Conservation (phyloP, 2,888 invertebrate genomes). For the Acleris emargana region DNA sequence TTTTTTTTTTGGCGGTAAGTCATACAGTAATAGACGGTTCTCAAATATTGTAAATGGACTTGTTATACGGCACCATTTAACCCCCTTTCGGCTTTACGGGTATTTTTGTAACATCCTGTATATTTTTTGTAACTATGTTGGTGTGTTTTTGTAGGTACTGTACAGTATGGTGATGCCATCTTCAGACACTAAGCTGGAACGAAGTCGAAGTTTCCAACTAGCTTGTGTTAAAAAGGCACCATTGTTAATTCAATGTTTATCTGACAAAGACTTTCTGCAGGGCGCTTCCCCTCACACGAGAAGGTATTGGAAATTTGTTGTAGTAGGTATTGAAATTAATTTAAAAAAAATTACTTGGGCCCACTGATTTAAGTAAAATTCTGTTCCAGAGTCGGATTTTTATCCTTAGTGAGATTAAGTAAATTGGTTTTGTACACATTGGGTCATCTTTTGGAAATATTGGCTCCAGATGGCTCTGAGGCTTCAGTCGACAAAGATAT, state of each 20-base stretch:
- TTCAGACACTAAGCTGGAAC: constrained; percentile 90
- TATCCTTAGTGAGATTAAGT: constrained; percentile 93
- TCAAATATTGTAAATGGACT: too few species aligned
- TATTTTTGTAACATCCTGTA: too few species aligned
- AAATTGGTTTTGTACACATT: constrained; percentile 95
- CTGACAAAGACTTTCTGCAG: constrained; percentile 76
- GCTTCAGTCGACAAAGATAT: constrained; percentile 68
- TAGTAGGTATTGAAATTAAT: not conserved
- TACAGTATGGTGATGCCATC: constrained; percentile 97
- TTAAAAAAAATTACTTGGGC: not conserved
- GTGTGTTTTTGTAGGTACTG: constrained; percentile 84
- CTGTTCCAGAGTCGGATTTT: constrained; percentile 89
- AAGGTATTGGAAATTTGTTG: constrained; percentile 55
- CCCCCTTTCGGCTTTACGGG: too few species aligned
- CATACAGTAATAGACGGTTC: too few species aligned
- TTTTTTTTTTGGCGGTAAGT: too few species aligned
- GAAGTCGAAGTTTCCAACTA: constrained; percentile 82
- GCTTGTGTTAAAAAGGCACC: constrained; percentile 85
- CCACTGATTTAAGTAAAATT: not conserved
- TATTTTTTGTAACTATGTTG: too few species aligned
- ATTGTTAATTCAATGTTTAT: constrained; percentile 74
- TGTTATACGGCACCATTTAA: too few species aligned
- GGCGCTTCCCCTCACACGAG: constrained; percentile 76
- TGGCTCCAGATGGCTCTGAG: constrained; percentile 79
- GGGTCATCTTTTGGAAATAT: constrained; percentile 89